Conservation (phyloP, 2,888 invertebrate species). For the Dasypogon diadema region DNA sequence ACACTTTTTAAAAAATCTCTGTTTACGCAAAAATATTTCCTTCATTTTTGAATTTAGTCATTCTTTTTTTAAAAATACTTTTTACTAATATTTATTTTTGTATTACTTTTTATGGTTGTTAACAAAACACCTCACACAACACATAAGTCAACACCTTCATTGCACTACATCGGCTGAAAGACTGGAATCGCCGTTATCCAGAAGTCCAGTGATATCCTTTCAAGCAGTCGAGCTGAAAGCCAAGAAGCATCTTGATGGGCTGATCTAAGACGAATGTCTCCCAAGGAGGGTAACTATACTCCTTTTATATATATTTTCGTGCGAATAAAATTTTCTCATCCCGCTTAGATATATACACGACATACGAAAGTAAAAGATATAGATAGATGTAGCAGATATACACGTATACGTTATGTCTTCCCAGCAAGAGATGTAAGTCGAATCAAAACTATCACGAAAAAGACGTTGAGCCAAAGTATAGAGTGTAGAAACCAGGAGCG, state of each 20-base stretch:
- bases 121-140: constrained; percentile 46
- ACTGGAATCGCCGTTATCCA: constrained; percentile 39
- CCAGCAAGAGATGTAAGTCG: constrained; percentile 13
- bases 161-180: constrained; percentile 30
- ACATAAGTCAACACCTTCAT: constrained; percentile 47
- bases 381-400: not conserved
- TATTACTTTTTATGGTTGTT: constrained; percentile 17
- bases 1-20: not conserved
- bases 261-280: constrained; percentile 65
- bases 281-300: constrained; percentile 64
- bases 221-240: constrained; percentile 38
- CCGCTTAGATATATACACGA: constrained; percentile 14
- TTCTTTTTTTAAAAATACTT: constrained; percentile 13
- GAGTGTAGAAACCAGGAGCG: constrained; percentile 14
- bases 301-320: constrained; percentile 59
- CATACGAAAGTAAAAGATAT: not conserved
- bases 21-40: not conserved
- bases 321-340: constrained; percentile 7
- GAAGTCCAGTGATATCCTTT: constrained; percentile 40
- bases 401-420: not conserved
- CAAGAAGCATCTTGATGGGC: constrained; percentile 57
- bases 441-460: constrained; percentile 33
- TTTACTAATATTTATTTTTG: not conserved
- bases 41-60: not conserved
- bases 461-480: constrained; percentile 35